Evolutionary conservation across 2,113 vertebrate genomes (phyloP).

Genomic region (Hemiscyllium ocellatum): DNA sequence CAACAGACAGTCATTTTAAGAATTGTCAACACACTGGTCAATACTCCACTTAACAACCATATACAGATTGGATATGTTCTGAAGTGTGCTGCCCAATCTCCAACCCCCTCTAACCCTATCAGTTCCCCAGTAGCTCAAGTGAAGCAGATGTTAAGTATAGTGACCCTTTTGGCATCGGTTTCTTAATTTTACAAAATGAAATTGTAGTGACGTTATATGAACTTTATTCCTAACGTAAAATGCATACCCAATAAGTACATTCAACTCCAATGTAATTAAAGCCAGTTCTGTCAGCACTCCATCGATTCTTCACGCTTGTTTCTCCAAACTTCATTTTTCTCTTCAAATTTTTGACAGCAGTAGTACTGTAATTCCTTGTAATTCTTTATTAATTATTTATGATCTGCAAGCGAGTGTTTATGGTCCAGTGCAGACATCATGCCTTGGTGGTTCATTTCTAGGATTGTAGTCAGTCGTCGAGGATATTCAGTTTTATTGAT

Average conservation of each 20-base stretch:
- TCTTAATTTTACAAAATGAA: background rate
- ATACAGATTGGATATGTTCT: background rate
- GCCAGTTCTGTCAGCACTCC: background rate
- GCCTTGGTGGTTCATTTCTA: background rate
- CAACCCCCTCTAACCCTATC: background rate
- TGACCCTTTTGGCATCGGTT: background rate
- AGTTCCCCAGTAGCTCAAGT: background rate
- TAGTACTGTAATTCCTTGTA: background rate
- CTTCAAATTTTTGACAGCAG: background rate
- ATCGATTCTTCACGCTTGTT: background rate
- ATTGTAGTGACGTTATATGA: background rate
- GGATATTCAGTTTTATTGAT: background rate
- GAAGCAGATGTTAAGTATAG: background rate
- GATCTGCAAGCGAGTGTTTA: background rate
- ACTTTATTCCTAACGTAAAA: background rate
- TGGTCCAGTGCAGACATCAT: background rate
- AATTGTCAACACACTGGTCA: background rate
- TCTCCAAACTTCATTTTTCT: background rate
- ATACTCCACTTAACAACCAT: background rate
- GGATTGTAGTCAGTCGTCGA: background rate
- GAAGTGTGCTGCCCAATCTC: background rate
- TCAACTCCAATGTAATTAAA: background rate
- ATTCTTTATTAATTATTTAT: background rate
- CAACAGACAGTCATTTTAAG: background rate
- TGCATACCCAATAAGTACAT: background rate